Evolutionary conservation across 1,140 invertebrate genomes (phyloP), one percentile per base, ranked within the genome.

Genomic region (Trichoplusia ni): DNA sequence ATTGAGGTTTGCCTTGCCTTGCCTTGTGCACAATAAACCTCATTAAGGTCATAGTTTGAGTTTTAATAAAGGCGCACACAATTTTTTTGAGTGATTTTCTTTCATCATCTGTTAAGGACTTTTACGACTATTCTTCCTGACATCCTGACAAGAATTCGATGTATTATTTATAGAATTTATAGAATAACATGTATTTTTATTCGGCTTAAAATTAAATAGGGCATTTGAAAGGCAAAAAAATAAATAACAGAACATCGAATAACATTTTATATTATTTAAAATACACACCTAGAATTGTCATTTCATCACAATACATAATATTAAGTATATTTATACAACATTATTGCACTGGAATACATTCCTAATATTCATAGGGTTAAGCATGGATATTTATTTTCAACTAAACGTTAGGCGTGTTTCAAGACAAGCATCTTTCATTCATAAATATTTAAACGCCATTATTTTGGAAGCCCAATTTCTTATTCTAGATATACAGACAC

Each of bases 181-280:
- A n/a, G n/a, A n/a, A n/a, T n/a, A n/a, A n/a, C n/a, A n/a, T n/a
- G n/a, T n/a, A 9, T 14, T n/a, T n/a, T n/a, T 11, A 2, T 4
- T 2, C 6, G 31, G 1, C 1, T 31, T 6, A 35, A 2, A 13
- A 1, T 13, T 1, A 7, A 35, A 13, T 40, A 7, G 18, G 16
- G 0, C 8, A 7, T 18, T 16, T 11, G 8, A n/a, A 2, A 38
- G 49, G 4, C 29, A 62, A 37, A 37, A 13, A 54, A 47, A 44
- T 31, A 67, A 80, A 73, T 74, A 63, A 78, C 77, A 77, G 69
- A 42, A 59, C 51, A 59, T 84, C 64, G 77, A 83, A 82, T 86
- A 90, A 90, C 87, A 87, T 84, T 84, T 87, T 88, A 80, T 88
- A 85, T 87, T 90, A 75, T 85, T 86, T 89, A 84, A 86, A 89